Conservation (phyloP, 2,888 invertebrate species). For the Aelia acuminata region DNA sequence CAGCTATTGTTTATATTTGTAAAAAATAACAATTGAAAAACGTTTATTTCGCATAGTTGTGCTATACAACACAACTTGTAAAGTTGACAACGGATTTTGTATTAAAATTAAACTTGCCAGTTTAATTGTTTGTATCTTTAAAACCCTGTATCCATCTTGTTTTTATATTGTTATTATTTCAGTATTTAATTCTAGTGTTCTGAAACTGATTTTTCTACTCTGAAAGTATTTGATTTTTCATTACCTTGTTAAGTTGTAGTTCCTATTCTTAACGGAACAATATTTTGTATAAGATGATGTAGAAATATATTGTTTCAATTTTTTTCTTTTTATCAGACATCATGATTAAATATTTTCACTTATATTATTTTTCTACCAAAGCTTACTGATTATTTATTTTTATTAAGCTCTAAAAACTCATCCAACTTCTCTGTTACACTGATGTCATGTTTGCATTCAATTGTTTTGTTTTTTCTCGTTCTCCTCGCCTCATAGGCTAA, state of each 20-base stretch:
- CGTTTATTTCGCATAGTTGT: background rate
- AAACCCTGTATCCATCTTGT: background rate
- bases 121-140: slow-evolving; percentile 12
- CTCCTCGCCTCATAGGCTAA: too few relatives aligned
- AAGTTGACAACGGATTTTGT: slow-evolving; percentile 52
- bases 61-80: slow-evolving; percentile 26
- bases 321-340: background rate
- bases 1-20: slow-evolving; percentile 46
- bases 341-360: background rate
- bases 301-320: slow-evolving; percentile 2
- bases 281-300: background rate
- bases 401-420: too few relatives aligned
- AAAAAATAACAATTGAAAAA: slow-evolving; percentile 18
- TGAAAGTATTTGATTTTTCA: background rate
- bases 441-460: too few relatives aligned
- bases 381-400: too few relatives aligned
- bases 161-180: background rate
- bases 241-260: background rate
- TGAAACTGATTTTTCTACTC: background rate
- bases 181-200: background rate
- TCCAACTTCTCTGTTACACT: too few relatives aligned
- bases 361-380: background rate
- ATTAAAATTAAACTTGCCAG: slow-evolving; percentile 52
- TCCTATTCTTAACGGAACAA: background rate
- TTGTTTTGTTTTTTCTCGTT: too few relatives aligned